Conservation (phyloP, 2,888 invertebrate genomes). For the Sinelater perroti region DNA sequence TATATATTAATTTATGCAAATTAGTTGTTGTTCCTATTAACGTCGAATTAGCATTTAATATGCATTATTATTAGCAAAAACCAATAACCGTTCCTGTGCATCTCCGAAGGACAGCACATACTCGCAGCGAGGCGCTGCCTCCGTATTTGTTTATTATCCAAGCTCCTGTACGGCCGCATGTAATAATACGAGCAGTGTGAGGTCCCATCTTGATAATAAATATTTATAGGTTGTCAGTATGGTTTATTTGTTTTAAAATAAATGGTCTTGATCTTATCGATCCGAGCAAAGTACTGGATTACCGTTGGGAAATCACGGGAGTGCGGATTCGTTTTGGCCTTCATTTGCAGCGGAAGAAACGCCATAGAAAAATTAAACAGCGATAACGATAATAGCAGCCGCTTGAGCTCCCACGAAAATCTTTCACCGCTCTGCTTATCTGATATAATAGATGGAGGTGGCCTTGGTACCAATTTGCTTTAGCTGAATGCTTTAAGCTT, state of each 20-base stretch:
- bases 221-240: constrained; percentile 2
- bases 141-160: constrained; percentile 12
- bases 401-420: too few species aligned
- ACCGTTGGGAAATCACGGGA: constrained; percentile 1
- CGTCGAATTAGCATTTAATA: not conserved
- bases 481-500: too few species aligned
- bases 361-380: too few species aligned
- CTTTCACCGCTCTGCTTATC: too few species aligned
- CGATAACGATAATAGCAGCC: too few species aligned
- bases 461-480: too few species aligned
- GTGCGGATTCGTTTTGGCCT: not conserved
- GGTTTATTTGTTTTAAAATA: constrained; percentile 8
- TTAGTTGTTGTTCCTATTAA: too few species aligned
- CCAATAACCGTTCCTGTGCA: not conserved
- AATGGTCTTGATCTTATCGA: constrained; percentile 2
- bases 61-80: not conserved
- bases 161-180: constrained; percentile 6
- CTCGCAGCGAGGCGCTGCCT: not conserved
- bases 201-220: constrained; percentile 13
- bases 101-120: not conserved
- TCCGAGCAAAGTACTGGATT: constrained; percentile 6
- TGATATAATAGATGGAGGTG: too few species aligned
- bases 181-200: constrained; percentile 6
- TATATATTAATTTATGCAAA: not conserved
- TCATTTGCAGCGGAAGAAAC: constrained; percentile 1